Evolutionary conservation across 2,888 invertebrate species (phyloP), one percentile per base, ranked within the genome.

Genomic region (Harpagoxenus sublaevis): DNA sequence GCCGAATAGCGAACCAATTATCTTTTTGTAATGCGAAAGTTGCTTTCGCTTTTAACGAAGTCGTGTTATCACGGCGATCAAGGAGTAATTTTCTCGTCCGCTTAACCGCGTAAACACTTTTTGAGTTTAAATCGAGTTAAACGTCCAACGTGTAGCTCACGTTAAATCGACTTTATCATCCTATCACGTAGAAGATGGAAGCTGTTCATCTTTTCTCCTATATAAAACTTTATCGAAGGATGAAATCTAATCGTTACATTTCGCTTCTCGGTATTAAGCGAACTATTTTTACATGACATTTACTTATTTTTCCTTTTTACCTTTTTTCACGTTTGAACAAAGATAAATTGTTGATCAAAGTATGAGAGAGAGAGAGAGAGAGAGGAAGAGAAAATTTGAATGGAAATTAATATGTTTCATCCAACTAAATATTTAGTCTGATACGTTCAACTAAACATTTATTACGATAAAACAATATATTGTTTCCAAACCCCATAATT

Each of bases 91-190:
- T 70, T 57, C 60, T 48, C 39, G 35, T 71, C 39, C 71, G 71
- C 68, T 78, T 68, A 71, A 71, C 79, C 79, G 57, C 71, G 71
- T 71, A 60, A 60, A 81, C 71, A 81, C 79, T 81, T 79, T 57
- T 71, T 23, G 28, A 71, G 60, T 81, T 60, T 62, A 81, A 81
- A 81, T 71, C 71, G 39, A 71, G 70, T 81, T 71, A 71, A 70
- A 70, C n/a, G 45, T 18, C 35, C n/a, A 45, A 15, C 70, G 35
- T 57, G 45, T 57, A 70, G 45, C 57, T 48, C 48, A 35, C 48
- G n/a, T 71, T 77, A 70, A 79, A 70, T 79, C 79, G 70, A 70
- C 65, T 79, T 70, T 70, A 70, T 78, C 39, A 75, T 66, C 35
- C 35, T 18, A 57, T 60, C 60, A 48, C 70, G 35, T 55, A n/a